Evolutionary conservation across 1,140 invertebrate species (phyloP), one percentile per base, ranked within the genome.

Genomic region (Ceratitis capitata): DNA sequence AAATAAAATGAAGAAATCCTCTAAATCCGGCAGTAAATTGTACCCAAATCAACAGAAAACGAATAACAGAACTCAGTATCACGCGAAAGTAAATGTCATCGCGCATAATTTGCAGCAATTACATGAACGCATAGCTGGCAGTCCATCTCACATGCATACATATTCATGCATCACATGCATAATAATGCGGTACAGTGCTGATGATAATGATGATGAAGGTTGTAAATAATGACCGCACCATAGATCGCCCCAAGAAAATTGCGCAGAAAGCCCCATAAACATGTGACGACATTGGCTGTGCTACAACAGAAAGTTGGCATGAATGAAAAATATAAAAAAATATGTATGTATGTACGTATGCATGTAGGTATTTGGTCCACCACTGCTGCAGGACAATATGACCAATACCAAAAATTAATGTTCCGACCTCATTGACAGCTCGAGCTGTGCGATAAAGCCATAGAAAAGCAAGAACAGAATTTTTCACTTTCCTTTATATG

Each of bases 321-420:
- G 2, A 69, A 39, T 69, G 61, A 69, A 69, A 58, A 58, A 58
- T 23, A 26, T 64, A 29, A 12, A 64, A 14, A 2, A 9, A 19
- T 53, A 53, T 4, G 26, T 10, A 12, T 3, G 14, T 10, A 10
- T 0, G 51, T 51, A 19, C 14, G 49, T 51, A 0, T n/a, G 49
- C 35, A 4, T 32, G 32, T 69, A 2, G 3, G 6, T 74, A 19
- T 45, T 19, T 78, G 16, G 69, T n/a, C 29, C 35, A 12, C n/a
- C n/a, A n/a, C n/a, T n/a, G n/a, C n/a, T n/a, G 32, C 35, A 14
- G 35, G 6, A 45, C n/a, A 78, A 78, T 78, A 45, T 45, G 69
- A 32, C 69, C 32, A 45, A 42, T 78, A n/a, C 69, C 69, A 47
- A 78, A 78, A 78, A 78, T 78, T 78, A 45, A 78, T 78, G 69